A percentile compares a stretch with the other conserved stretches of the same genome.
Conservation (phyloP, 92 coral and sea anemone species). For the Palythoa grandis region DNA sequence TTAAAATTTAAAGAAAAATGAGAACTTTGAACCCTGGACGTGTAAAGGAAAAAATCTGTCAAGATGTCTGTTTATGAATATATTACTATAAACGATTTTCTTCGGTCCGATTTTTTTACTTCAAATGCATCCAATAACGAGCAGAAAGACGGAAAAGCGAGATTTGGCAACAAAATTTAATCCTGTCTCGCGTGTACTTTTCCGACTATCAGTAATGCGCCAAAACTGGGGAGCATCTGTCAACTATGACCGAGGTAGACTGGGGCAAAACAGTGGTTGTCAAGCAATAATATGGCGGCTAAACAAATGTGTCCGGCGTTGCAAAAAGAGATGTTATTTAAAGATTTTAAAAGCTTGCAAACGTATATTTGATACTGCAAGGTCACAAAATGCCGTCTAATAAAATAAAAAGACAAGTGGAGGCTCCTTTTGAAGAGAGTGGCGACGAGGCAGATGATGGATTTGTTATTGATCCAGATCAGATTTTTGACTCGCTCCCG, state of each 20-base stretch:
- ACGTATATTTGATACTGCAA: not conserved
- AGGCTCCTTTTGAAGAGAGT: slow-evolving; percentile 75
- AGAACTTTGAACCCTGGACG: slow-evolving; percentile 45
- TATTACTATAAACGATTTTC: not conserved
- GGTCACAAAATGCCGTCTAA: slow-evolving; percentile 58
- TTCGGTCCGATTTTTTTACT: not conserved
- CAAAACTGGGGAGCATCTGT: not conserved
- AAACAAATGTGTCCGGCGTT: too few species aligned
- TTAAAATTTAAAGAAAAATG: not conserved
- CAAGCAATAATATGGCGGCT: too few species aligned
- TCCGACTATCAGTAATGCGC: not conserved
- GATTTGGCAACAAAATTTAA: not conserved
- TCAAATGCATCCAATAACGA: not conserved
- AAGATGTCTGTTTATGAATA: not conserved
- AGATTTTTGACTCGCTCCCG: slow-evolving; percentile 90
- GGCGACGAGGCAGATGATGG: slow-evolving; percentile 69
- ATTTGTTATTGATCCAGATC: slow-evolving; percentile 89
- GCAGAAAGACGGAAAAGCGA: not conserved
- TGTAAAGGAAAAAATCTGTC: not conserved
- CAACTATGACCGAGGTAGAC: slow-evolving; percentile 26
- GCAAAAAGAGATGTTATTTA: not conserved
- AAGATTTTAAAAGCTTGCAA: not conserved
- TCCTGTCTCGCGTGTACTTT: not conserved
- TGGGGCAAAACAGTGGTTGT: slow-evolving; percentile 61
- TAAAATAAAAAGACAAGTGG: slow-evolving; percentile 58